Conservation (phyloP, 2,797 vertebrate genomes). For the Poecilia wingei region DNA sequence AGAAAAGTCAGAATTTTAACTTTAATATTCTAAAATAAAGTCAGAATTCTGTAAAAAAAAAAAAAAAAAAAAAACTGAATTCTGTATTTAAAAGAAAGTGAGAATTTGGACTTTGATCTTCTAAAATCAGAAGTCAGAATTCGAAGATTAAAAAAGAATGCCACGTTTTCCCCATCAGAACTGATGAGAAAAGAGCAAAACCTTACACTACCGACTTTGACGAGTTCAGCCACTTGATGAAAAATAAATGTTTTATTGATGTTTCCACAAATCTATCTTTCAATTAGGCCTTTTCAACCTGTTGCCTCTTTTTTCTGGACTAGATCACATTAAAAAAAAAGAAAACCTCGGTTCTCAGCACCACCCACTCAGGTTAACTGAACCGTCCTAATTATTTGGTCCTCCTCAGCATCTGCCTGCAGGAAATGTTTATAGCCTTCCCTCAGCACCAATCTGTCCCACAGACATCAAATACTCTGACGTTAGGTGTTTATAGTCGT, state of each 20-base stretch:
- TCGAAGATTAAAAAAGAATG: not conserved
- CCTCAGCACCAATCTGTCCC: constrained; percentile 57
- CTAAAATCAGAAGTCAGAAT: too few relatives aligned
- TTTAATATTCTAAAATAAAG: too few relatives aligned
- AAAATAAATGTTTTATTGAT: not conserved
- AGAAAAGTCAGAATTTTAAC: too few relatives aligned
- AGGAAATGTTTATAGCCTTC: constrained; percentile 47
- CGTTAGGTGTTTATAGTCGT: constrained; percentile 70
- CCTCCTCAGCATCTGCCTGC: constrained; percentile 44
- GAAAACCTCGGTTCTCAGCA: constrained; percentile 6
- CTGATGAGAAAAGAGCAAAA: not conserved
- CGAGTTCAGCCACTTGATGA: not conserved
- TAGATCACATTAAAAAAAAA: not conserved
- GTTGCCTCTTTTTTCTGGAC: constrained; percentile 1
- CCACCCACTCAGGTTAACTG: constrained; percentile 33
- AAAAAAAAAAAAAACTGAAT: too few relatives aligned
- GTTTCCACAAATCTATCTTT: not conserved
- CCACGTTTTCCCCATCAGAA: not conserved
- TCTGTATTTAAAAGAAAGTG: too few relatives aligned
- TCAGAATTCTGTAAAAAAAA: too few relatives aligned
- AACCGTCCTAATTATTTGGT: constrained; percentile 49
- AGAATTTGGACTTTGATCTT: too few relatives aligned
- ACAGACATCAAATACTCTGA: constrained; percentile 49
- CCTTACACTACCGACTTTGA: not conserved
- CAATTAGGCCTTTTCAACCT: not conserved